phyloP scores from a whole-genome alignment of 2,888 invertebrate species.

The Drosophila niveifrons region DNA sequence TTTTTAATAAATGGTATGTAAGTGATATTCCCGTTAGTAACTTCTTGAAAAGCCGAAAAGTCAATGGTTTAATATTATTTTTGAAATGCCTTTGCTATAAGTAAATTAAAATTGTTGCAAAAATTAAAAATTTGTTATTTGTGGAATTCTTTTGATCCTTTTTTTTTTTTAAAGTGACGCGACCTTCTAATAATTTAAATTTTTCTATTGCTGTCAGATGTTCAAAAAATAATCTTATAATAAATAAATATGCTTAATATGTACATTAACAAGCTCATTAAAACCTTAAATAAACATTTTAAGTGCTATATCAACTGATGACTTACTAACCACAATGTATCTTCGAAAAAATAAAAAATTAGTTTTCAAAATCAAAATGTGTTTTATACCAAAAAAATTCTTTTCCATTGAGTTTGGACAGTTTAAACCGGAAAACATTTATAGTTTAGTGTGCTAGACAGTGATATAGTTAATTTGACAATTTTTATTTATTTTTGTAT shows the following conservation, averaged over 20 bases:
- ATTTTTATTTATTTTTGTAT: too few species aligned
- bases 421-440: too few species aligned
- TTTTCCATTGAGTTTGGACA: background rate
- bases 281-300: conserved; percentile 20
- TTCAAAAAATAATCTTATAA: background rate
- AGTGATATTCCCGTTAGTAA: background rate
- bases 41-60: background rate
- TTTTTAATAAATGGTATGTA: conserved; percentile 4
- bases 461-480: too few species aligned
- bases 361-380: background rate
- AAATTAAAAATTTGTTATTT: too few species aligned
- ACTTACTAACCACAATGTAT: conserved; percentile 15
- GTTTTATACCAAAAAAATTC: background rate
- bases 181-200: background rate
- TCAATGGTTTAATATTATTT: too few species aligned
- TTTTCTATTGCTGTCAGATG: background rate
- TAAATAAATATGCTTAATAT: background rate
- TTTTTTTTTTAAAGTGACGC: too few species aligned
- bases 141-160: too few species aligned
- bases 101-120: background rate
- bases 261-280: conserved; percentile 11
- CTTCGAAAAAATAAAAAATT: conserved; percentile 3
- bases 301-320: conserved; percentile 15
- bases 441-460: too few species aligned
- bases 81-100: background rate